Percentiles rank a stretch among this genome's conserved stretches.
phyloP scores from a whole-genome alignment of 2,888 invertebrate species.

The Herminia tarsipennalis region DNA sequence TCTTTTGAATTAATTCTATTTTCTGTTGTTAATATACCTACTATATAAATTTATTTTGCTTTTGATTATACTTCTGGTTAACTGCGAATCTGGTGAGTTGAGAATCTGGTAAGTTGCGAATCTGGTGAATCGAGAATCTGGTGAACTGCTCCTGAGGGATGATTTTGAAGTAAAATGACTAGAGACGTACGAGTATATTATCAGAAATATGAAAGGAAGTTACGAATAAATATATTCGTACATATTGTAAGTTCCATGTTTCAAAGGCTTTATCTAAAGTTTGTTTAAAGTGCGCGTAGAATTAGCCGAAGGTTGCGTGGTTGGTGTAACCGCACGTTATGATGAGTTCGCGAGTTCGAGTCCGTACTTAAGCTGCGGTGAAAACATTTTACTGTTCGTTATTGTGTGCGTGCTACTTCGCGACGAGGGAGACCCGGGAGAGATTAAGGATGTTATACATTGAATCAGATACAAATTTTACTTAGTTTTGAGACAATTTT shows the following conservation, averaged over 20 bases:
- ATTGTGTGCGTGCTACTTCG: constrained; percentile 1
- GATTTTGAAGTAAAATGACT: too few relatives aligned
- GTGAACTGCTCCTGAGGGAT: too few relatives aligned
- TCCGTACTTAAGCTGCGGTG: constrained; percentile 7
- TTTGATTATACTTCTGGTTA: too few relatives aligned
- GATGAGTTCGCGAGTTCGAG: constrained; percentile 12
- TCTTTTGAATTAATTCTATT: too few relatives aligned
- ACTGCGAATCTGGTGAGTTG: too few relatives aligned
- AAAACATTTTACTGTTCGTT: constrained; percentile 4
- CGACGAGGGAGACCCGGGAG: background rate
- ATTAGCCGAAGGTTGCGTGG: background rate
- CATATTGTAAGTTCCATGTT: background rate
- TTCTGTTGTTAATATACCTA: too few relatives aligned
- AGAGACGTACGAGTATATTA: too few relatives aligned
- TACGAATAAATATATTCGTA: background rate
- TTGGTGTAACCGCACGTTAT: constrained; percentile 6
- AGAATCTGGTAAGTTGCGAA: too few relatives aligned
- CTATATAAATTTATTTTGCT: too few relatives aligned
- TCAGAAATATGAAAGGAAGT: too few relatives aligned
- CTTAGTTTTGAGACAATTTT: too few relatives aligned
- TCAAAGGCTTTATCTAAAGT: background rate
- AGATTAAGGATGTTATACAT: background rate
- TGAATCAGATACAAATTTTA: background rate
- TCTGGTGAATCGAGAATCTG: too few relatives aligned
- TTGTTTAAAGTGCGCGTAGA: background rate